Evolutionary conservation across 2,797 vertebrate species (phyloP).

Genomic region (Malacoraja senta): DNA sequence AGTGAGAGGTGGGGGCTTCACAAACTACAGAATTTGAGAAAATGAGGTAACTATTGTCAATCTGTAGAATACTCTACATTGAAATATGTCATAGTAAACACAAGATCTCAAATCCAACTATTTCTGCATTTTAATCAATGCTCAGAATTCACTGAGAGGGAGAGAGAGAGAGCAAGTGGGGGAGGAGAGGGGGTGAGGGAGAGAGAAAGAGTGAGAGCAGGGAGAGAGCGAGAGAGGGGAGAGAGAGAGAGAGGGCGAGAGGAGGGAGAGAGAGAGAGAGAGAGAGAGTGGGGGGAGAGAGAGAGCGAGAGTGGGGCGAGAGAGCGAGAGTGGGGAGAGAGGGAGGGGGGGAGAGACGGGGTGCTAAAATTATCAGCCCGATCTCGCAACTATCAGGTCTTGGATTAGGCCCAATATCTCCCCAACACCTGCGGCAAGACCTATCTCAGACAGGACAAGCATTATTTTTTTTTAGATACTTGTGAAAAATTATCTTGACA

Average conservation of each 20-base stretch:
- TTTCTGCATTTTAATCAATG: neutral
- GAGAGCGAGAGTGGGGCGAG: no score
- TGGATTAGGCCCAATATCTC: neutral
- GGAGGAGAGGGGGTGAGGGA: no score
- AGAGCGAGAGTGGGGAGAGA: no score
- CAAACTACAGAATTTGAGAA: neutral
- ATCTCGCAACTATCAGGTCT: neutral
- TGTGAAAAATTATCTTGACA: neutral
- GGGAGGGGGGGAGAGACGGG: rapidly evolving
- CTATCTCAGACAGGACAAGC: neutral
- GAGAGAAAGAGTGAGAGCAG: no score
- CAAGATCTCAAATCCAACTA: neutral
- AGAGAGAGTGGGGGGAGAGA: no score
- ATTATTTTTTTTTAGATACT: neutral
- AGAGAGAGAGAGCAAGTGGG: no score
- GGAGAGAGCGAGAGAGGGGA: no score
- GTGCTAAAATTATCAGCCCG: neutral
- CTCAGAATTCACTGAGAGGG: neutral
- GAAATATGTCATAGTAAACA: neutral
- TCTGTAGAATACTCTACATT: neutral
- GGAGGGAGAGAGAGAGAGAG: no score
- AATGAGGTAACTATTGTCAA: neutral
- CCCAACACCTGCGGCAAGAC: no score
- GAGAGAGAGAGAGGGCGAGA: no score
- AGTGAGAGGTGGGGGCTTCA: neutral